Evolutionary conservation across 2,888 invertebrate genomes (phyloP).

Genomic region (Oscheius sp.): DNA sequence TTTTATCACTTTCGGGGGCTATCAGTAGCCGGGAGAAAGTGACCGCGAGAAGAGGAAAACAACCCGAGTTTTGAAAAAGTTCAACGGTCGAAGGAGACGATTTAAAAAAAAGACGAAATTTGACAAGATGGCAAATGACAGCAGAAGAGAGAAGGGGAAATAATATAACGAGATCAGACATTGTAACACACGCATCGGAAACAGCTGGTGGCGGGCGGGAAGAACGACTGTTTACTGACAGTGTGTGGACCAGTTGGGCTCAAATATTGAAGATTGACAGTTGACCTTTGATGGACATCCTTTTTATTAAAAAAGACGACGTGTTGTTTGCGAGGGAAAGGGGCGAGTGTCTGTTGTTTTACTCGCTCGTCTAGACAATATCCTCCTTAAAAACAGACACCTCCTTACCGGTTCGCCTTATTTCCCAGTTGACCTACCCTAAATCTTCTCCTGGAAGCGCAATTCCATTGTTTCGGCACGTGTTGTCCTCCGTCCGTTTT

Average conservation of each 20-base stretch:
- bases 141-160: background rate
- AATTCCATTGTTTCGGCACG: background rate
- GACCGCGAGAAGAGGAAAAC: background rate
- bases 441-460: background rate
- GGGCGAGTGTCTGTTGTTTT: too few relatives aligned
- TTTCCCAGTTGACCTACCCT: too few relatives aligned
- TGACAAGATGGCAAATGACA: background rate
- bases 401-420: background rate
- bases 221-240: background rate
- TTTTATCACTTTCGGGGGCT: background rate
- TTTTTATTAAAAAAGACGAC: too few relatives aligned
- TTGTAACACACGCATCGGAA: background rate
- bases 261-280: background rate
- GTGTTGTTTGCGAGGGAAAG: too few relatives aligned
- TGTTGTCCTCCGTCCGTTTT: conserved; percentile 2
- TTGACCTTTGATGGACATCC: too few relatives aligned
- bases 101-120: background rate
- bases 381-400: too few relatives aligned
- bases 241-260: background rate
- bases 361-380: too few relatives aligned
- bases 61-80: background rate
- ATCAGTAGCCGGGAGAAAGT: background rate
- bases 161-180: background rate
- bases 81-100: background rate
- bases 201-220: background rate